Percentiles rank a stretch among this genome's conserved stretches.
These are phyloP conservation scores for Lochmaea capreae DNA, from an alignment of 2,888 invertebrate species.

Conservation along the genomic window DNA sequence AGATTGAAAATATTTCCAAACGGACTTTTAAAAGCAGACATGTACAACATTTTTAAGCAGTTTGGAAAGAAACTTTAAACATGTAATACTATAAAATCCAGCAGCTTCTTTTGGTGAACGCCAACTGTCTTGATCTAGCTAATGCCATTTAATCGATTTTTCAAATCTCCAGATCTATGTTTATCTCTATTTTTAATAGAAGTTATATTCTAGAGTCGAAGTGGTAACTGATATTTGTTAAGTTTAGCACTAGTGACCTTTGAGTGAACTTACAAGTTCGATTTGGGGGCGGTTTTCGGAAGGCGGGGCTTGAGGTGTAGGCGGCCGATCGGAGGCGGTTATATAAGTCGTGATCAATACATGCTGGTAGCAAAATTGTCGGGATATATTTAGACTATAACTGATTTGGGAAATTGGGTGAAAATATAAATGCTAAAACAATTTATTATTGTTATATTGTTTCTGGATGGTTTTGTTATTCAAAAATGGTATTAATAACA, in stretches of 20 bases:
- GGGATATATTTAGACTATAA: slow-evolving; percentile 36
- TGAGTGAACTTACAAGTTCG: slow-evolving; percentile 28
- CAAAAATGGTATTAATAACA: too few species aligned
- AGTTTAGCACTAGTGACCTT: slow-evolving; percentile 39
- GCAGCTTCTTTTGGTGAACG: neutral
- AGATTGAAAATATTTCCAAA: too few species aligned
- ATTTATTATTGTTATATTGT: neutral
- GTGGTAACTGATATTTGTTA: slow-evolving; percentile 35
- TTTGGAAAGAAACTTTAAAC: neutral
- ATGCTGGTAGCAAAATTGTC: slow-evolving; percentile 26
- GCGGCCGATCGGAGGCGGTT: slow-evolving; percentile 31
- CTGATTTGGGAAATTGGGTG: slow-evolving; percentile 2
- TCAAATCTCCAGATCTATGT: slow-evolving; percentile 14
- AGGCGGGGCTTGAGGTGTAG: slow-evolving; percentile 33
- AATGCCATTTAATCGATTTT: slow-evolving; percentile 11
- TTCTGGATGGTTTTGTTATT: neutral
- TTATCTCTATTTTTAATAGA: slow-evolving; percentile 22
- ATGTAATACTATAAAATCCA: neutral
- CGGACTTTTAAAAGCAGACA: too few species aligned
- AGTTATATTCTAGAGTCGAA: slow-evolving; percentile 26
- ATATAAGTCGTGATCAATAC: slow-evolving; percentile 39
- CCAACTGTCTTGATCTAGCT: slow-evolving; percentile 5
- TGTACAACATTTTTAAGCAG: neutral
- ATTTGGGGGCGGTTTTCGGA: slow-evolving; percentile 30
- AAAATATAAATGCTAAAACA: neutral